Evolutionary conservation across 2,113 vertebrate genomes (phyloP), one percentile per base, ranked within the genome.

Genomic region (Tachuris rubrigastra): DNA sequence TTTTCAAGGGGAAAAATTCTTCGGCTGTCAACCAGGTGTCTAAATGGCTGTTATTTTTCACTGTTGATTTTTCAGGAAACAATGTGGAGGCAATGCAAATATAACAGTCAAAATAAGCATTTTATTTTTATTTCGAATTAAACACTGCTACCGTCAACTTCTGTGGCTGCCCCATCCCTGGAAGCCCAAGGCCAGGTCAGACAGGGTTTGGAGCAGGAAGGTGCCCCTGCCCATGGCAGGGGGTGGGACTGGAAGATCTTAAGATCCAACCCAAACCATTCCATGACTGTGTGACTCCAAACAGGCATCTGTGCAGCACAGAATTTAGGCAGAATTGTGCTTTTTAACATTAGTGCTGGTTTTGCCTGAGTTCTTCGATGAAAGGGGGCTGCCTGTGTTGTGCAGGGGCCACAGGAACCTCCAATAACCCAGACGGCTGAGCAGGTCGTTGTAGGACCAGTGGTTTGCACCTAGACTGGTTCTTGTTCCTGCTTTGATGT

Each of bases 401-500:
- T 27, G 30, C 1, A 0, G 63, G 25, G 44, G 58, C 25, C 18
- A 0, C 20, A 7, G 82, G 71, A 59, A 10, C 59, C 42, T 28
- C 20, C 5, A 39, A 37, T 19, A 16, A 20, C 33, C 27, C 44
- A 2, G 6, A 5, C 5, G 59, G 72, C 25, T n/a, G 77, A 59
- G 16, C 35, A 3, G 56, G 9, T 20, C 31, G 18, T 46, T 24
- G 59, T 24, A 15, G 68, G 17, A 39, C 20, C 44, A 1, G 30
- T 56, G 85, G 85, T 93, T 91, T 90, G 82, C 85, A 81, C 85
- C 85, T 55, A 39, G 16, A 0, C 18, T 0, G 2, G 3, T 12
- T 37, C 95, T 75, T 83, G 90, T 72, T 88, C 60, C 85, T 67
- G 25, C 94, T 95, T 92, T 93, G 90, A 89, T 92, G 75, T 81